Evolutionary conservation across 1,140 invertebrate species (phyloP).

Genomic region (Hydropsyche tenuis): DNA sequence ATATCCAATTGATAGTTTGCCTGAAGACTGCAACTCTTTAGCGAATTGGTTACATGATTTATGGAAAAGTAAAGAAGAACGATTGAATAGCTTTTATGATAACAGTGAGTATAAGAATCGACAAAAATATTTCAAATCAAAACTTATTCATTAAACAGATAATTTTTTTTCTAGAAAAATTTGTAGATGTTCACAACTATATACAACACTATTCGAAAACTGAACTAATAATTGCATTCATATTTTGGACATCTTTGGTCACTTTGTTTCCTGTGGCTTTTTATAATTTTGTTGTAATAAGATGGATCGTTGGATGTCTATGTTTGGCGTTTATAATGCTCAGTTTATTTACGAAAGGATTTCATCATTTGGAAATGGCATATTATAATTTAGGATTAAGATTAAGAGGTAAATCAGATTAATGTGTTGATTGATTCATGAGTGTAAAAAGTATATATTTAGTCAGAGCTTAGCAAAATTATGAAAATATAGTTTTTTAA

Average conservation of each 20-base stretch:
- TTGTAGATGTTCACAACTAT: constrained; percentile 41
- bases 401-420: neutral
- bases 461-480: neutral
- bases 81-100: constrained; percentile 66
- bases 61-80: constrained; percentile 76
- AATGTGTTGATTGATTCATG: neutral
- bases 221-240: constrained; percentile 33
- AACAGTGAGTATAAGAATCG: constrained; percentile 54
- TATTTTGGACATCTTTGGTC: constrained; percentile 47
- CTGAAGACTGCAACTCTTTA: constrained; percentile 64
- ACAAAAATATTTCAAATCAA: neutral
- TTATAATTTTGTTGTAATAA: neutral
- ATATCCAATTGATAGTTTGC: constrained; percentile 66
- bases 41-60: constrained; percentile 72
- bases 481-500: neutral
- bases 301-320: neutral
- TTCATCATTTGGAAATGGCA: constrained; percentile 46
- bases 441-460: neutral
- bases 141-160: neutral
- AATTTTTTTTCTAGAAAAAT: constrained; percentile 37
- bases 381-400: constrained; percentile 19
- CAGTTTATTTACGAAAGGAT: constrained; percentile 30
- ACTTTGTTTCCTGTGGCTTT: constrained; percentile 20
- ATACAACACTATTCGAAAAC: constrained; percentile 14
- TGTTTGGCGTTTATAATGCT: constrained; percentile 33